Percentiles rank a stretch among this genome's conserved stretches.
Conservation (phyloP, 2,888 invertebrate species). For the Nysson spinosus region DNA sequence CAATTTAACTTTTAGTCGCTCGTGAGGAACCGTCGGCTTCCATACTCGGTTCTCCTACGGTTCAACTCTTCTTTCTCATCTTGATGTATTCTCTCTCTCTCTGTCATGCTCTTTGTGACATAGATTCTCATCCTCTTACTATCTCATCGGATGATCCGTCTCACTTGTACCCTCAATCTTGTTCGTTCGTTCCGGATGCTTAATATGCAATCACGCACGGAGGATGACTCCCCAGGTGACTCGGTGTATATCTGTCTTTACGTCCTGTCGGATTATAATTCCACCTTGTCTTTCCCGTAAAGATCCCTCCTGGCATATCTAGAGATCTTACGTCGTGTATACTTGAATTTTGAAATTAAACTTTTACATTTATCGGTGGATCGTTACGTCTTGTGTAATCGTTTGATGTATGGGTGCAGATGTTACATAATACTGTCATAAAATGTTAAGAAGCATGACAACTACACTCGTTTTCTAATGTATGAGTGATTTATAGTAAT, state of each 20-base stretch:
- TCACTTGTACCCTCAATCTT: constrained; percentile 22
- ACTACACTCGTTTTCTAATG: no score
- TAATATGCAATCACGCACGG: constrained; percentile 69
- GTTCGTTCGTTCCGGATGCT: constrained; percentile 49
- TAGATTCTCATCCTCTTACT: constrained; percentile 5
- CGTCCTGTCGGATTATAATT: constrained; percentile 47
- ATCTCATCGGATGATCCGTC: constrained; percentile 21
- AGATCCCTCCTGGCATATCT: neutral
- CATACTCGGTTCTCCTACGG: constrained; percentile 22
- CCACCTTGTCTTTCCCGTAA: constrained; percentile 27
- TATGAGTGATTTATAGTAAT: no score
- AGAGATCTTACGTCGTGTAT: neutral
- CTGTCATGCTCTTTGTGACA: neutral
- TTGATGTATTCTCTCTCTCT: neutral
- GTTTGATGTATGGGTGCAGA: no score
- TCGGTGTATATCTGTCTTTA: constrained; percentile 24
- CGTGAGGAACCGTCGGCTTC: constrained; percentile 59
- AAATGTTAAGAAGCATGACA: no score
- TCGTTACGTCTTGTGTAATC: no score
- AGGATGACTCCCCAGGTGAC: constrained; percentile 60
- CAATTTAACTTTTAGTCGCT: constrained; percentile 75
- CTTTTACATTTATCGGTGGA: no score
- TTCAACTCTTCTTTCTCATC: constrained; percentile 30
- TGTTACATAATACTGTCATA: no score
- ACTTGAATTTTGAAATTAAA: neutral